These are phyloP conservation scores for Arenicola marina DNA, from an alignment of 2,888 invertebrate genomes.

Conservation along the genomic window DNA sequence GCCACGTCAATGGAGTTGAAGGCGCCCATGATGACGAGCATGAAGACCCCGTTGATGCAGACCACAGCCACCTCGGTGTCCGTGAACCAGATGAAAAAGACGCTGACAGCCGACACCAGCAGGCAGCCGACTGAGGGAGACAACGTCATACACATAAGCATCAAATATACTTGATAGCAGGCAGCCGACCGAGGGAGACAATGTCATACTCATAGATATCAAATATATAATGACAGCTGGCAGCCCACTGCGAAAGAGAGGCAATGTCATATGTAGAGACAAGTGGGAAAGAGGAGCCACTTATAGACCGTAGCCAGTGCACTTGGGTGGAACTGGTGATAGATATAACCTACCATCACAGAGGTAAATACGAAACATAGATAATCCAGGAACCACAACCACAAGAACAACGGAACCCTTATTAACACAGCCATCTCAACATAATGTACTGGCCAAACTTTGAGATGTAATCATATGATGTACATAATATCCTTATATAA, in stretches of 20 bases:
- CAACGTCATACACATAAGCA: neutral
- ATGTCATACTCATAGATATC: neutral
- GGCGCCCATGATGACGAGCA: slow-evolving; percentile 17
- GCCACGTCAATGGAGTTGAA: slow-evolving; percentile 19
- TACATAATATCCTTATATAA: too few relatives aligned
- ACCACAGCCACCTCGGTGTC: slow-evolving; percentile 23
- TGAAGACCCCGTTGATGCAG: slow-evolving; percentile 21
- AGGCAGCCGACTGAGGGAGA: slow-evolving; percentile 18
- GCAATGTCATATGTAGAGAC: too few relatives aligned
- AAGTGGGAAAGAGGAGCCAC: too few relatives aligned
- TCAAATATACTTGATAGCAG: slow-evolving; percentile 3
- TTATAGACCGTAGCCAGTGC: too few relatives aligned
- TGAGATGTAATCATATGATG: neutral
- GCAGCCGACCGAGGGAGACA: slow-evolving; percentile 15
- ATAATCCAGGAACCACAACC: too few relatives aligned
- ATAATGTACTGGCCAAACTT: too few relatives aligned
- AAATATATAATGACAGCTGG: slow-evolving; percentile 3
- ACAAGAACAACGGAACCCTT: too few relatives aligned
- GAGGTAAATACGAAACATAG: too few relatives aligned
- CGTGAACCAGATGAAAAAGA: slow-evolving; percentile 24
- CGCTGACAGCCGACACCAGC: slow-evolving; percentile 19
- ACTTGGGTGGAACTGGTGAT: too few relatives aligned
- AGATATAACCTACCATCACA: too few relatives aligned
- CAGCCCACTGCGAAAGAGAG: slow-evolving; percentile 7
- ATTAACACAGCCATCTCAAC: too few relatives aligned